Conservation (phyloP, 2,797 vertebrate species). For the Perodicticus potto region DNA sequence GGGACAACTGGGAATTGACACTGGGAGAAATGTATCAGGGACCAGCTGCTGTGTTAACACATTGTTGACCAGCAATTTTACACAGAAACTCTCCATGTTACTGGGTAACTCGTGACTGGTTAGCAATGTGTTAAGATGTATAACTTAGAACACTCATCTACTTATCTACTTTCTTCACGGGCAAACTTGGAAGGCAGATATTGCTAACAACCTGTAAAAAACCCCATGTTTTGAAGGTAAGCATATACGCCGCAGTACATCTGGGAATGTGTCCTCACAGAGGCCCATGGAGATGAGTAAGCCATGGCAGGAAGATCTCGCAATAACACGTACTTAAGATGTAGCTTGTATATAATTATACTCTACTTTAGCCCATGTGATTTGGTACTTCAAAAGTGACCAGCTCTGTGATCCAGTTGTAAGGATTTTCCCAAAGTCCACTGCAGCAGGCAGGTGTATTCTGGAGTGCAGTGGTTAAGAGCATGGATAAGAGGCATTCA, state of each 20-base stretch:
- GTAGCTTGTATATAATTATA: slow-evolving; percentile 77
- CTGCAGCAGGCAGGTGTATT: not conserved
- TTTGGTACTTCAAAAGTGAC: slow-evolving; percentile 75
- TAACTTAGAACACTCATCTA: not conserved
- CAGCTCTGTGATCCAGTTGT: slow-evolving; percentile 69
- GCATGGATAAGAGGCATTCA: not conserved
- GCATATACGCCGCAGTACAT: not conserved
- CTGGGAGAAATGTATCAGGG: too few species aligned
- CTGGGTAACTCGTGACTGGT: too few species aligned
- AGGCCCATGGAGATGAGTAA: slow-evolving; percentile 60
- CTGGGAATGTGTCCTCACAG: slow-evolving; percentile 50
- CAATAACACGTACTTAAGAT: slow-evolving; percentile 72
- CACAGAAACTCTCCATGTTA: too few species aligned
- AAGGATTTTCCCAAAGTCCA: slow-evolving; percentile 57
- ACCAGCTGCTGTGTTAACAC: too few species aligned
- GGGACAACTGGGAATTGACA: too few species aligned
- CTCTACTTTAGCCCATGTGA: slow-evolving; percentile 54
- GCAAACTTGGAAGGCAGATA: slow-evolving; percentile 44
- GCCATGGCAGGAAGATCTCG: slow-evolving; percentile 28
- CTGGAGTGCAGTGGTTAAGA: not conserved
- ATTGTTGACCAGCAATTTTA: too few species aligned
- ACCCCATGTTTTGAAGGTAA: slow-evolving; percentile 36
- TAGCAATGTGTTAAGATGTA: not conserved
- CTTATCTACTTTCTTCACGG: not conserved
- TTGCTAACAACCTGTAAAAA: not conserved